phyloP scores from a whole-genome alignment of 2,113 vertebrate species.

The Fulmarus glacialis region DNA sequence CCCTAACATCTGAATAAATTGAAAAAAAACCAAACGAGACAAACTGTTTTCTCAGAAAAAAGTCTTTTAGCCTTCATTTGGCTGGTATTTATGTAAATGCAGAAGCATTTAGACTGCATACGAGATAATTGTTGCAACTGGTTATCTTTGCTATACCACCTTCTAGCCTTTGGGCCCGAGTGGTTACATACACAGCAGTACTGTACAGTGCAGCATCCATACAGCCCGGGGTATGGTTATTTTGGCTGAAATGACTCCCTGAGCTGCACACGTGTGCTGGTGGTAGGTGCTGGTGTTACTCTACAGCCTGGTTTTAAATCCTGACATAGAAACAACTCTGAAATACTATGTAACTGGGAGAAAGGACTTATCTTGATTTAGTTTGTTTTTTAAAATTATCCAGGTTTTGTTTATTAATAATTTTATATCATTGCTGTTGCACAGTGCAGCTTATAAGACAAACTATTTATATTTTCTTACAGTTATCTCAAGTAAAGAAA shows the following conservation, averaged over 20 bases:
- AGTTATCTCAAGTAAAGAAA: constrained; percentile 7
- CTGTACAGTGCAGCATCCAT: fast-evolving
- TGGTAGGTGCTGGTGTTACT: not conserved
- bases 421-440: not conserved
- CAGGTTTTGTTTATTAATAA: not conserved
- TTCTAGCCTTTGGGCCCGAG: not conserved
- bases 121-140: not conserved
- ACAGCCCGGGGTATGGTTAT: fast-evolving
- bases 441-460: not conserved
- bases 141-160: fast-evolving
- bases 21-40: fast-evolving
- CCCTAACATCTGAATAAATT: not conserved
- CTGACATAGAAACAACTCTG: not conserved
- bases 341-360: not conserved
- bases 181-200: fast-evolving
- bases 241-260: not conserved
- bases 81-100: not conserved
- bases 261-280: not conserved
- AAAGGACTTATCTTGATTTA: not conserved
- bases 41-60: not conserved
- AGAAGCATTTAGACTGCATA: not conserved
- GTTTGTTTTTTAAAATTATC: not conserved
- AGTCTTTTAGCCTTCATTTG: not conserved
- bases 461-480: not conserved
- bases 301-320: not conserved